A percentile compares a stretch with the other conserved stretches of the same genome.
phyloP scores from a whole-genome alignment of 2,888 invertebrate genomes.

The Aleiodes alternator region DNA sequence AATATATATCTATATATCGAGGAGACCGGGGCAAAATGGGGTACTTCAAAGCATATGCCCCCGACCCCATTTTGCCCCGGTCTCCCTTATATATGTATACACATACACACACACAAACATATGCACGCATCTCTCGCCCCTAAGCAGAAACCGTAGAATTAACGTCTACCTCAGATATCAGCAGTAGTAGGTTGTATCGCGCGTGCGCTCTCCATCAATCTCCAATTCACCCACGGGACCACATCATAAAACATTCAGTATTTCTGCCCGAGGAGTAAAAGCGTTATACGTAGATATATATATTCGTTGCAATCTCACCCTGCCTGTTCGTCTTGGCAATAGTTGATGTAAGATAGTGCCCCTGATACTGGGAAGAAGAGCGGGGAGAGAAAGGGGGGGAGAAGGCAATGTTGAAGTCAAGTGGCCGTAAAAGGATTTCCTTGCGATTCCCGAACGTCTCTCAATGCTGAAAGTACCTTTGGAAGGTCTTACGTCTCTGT shows the following conservation, averaged over 20 bases:
- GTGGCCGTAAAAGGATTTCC: constrained; percentile 54
- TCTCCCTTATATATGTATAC: too few relatives aligned
- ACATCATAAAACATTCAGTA: constrained; percentile 38
- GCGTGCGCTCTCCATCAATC: constrained; percentile 10
- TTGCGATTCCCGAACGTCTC: constrained; percentile 39
- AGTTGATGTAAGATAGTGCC: constrained; percentile 21
- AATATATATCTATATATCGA: too few relatives aligned
- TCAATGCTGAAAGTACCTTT: constrained; percentile 17
- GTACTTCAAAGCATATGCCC: too few relatives aligned
- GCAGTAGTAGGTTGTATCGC: not conserved
- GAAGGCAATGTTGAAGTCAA: constrained; percentile 43
- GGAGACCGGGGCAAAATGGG: too few relatives aligned
- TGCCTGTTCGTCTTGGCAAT: not conserved
- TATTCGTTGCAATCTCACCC: constrained; percentile 16
- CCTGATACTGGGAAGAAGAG: not conserved
- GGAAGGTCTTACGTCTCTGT: not conserved
- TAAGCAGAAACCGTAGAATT: constrained; percentile 36
- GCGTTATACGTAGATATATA: constrained; percentile 1
- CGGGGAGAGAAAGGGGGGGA: too few relatives aligned
- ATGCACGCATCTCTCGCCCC: constrained; percentile 7
- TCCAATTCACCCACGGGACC: constrained; percentile 28
- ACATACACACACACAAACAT: not conserved
- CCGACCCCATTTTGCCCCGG: too few relatives aligned
- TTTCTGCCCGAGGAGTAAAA: constrained; percentile 10
- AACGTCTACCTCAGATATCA: not conserved